Evolutionary conservation across 2,113 vertebrate genomes (phyloP), one percentile per base, ranked within the genome.

Genomic region (Petaurus breviceps): DNA sequence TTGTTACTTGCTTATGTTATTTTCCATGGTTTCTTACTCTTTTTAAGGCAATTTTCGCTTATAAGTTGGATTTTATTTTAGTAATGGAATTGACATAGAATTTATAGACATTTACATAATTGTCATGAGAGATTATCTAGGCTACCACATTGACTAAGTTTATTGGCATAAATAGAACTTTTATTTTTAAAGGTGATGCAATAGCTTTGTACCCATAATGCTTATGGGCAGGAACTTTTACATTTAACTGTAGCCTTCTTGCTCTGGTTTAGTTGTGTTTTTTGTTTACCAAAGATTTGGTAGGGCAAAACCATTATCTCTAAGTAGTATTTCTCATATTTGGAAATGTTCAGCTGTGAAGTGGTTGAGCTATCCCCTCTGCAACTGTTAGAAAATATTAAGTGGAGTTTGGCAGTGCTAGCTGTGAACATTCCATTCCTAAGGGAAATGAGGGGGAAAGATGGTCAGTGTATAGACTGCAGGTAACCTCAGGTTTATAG

Each of bases 21-120:
- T 92, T 95, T 26, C 50, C 28, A 47, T 90, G 37, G 31, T 68
- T 91, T 95, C 11, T 97, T 96, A 28, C 22, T 97, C 57, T 93
- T 23, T 10, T 94, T 96, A 89, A 23, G 89, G 25, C 91, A 43
- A 93, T 50, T 92, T 93, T 28, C 10, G 90, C 96, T 68, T 93
- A 23, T 95, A 95, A 97, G 12, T 89, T 49, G 43, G 51, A 55
- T 26, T 92, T 95, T 89, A 84, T 50, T 91, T 95, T 84, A 43
- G 16, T 43, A 26, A 77, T 77, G 31, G 43, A 90, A 93, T 93
- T 89, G 0, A 92, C 37, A 12, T 94, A 9, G 8, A 90, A 51
- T 95, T 51, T 95, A 55, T 46, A 9, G 23, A 89, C 8, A 51
- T 51, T 51, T 51, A 95, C 51, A 50, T 12, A 91, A n/a, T 96